A percentile compares a stretch with the other conserved stretches of the same genome.
Evolutionary conservation across 2,113 vertebrate species (phyloP).

Genomic region (Toxostoma redivivum): DNA sequence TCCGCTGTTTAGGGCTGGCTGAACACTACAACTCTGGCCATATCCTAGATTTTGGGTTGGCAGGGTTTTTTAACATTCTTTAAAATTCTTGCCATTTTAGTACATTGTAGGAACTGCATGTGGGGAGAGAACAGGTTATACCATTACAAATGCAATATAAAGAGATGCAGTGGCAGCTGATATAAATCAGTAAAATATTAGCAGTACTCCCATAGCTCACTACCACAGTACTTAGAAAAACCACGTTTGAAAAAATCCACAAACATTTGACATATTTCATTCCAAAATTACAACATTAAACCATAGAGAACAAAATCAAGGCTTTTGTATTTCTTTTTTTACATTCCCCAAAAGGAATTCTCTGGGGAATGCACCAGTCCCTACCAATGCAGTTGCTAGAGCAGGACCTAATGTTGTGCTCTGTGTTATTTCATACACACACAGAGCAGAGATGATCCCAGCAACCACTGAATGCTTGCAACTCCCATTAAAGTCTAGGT

Average conservation of each 20-base stretch:
- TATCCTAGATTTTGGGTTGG: neutral
- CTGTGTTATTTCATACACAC: neutral
- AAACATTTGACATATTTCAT: neutral
- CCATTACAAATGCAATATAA: neutral
- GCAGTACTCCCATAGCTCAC: neutral
- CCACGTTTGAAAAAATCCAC: neutral
- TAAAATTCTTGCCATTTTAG: neutral
- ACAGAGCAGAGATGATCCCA: neutral
- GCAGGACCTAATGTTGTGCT: neutral
- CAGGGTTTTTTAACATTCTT: neutral
- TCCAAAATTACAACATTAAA: neutral
- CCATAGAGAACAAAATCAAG: neutral
- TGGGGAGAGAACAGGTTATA: neutral
- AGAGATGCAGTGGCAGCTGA: neutral
- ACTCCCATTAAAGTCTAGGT: neutral
- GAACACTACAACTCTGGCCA: neutral
- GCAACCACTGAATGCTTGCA: neutral
- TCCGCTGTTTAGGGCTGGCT: slow-evolving; percentile 7
- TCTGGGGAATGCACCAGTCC: fast-evolving
- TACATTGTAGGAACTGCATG: neutral
- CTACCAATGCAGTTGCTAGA: neutral
- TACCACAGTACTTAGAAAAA: neutral
- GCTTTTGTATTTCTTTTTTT: neutral
- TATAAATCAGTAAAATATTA: slow-evolving; percentile 7
- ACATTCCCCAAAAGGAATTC: neutral